These are phyloP conservation scores for Eciton burchellii DNA, from an alignment of 1,140 invertebrate species.

Conservation along the genomic window DNA sequence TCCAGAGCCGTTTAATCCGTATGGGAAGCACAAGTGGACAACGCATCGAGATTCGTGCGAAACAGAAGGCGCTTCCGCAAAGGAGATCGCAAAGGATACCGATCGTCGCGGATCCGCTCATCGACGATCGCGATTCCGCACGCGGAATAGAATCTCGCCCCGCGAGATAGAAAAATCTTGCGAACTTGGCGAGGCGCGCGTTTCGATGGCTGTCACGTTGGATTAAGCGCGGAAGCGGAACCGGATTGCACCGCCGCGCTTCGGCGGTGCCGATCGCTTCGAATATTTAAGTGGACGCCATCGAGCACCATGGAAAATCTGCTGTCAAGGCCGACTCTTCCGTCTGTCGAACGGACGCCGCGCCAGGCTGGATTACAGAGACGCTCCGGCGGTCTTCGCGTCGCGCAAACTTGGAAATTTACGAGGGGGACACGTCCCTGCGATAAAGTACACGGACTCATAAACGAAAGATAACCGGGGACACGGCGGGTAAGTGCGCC, in stretches of 20 bases:
- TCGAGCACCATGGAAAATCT: slow-evolving; percentile 23
- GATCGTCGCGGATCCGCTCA: too few species aligned
- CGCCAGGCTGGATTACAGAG: slow-evolving; percentile 73
- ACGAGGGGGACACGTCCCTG: slow-evolving; percentile 80
- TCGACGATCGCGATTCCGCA: too few species aligned
- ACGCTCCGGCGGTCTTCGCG: slow-evolving; percentile 62
- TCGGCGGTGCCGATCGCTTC: slow-evolving; percentile 26
- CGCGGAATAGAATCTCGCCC: too few species aligned
- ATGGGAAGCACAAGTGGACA: too few species aligned
- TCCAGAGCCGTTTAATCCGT: too few species aligned
- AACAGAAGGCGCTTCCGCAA: too few species aligned
- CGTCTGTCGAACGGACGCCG: slow-evolving; percentile 71
- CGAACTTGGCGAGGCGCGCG: neutral
- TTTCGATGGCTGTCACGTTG: neutral
- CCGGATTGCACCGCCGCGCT: neutral
- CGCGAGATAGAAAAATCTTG: neutral
- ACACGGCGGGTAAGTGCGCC: slow-evolving; percentile 26
- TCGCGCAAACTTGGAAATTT: slow-evolving; percentile 78
- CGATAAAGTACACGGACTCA: slow-evolving; percentile 80
- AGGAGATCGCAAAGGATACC: too few species aligned
- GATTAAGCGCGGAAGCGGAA: slow-evolving; percentile 1
- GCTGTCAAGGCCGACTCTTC: neutral
- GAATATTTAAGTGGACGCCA: slow-evolving; percentile 31
- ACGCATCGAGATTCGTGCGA: too few species aligned
- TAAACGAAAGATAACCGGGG: slow-evolving; percentile 80